Conservation (phyloP, 2,797 vertebrate genomes). For the Crocidura indochinensis region DNA sequence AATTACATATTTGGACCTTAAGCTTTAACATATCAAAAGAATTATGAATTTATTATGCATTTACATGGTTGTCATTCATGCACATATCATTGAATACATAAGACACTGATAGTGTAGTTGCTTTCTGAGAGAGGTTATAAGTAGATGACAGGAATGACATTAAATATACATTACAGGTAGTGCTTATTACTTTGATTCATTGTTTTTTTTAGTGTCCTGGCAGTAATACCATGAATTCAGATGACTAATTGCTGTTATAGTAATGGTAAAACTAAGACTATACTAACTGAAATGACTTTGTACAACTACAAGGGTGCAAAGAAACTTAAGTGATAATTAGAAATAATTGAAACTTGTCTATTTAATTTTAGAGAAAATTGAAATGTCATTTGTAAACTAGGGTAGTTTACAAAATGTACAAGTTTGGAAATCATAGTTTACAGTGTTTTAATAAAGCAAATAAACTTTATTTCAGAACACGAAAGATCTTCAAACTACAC, state of each 20-base stretch:
- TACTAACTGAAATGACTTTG: constrained; percentile 50
- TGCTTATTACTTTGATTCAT: constrained; percentile 37
- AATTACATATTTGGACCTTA: too few relatives aligned
- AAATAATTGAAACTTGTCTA: constrained; percentile 1
- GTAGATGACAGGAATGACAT: background rate
- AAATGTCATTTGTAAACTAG: background rate
- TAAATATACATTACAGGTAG: background rate
- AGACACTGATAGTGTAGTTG: background rate
- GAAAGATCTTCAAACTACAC: constrained; percentile 94
- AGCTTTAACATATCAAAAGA: constrained; percentile 6
- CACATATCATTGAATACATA: background rate
- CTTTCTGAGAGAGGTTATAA: background rate
- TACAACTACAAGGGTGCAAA: constrained; percentile 15
- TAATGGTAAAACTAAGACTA: constrained; percentile 55
- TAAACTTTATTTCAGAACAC: constrained; percentile 93
- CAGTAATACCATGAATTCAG: constrained; percentile 35
- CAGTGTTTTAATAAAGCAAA: constrained; percentile 70
- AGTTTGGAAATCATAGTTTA: constrained; percentile 60
- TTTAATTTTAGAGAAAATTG: background rate
- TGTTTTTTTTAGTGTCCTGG: background rate
- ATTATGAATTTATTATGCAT: background rate
- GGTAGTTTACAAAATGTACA: constrained; percentile 29
- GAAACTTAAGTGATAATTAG: constrained; percentile 7
- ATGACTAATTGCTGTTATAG: constrained; percentile 47
- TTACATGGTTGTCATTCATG: background rate